A percentile compares a stretch with the other conserved stretches of the same genome.
Conservation (phyloP, 2,113 vertebrate species). For the Smithornis capensis region DNA sequence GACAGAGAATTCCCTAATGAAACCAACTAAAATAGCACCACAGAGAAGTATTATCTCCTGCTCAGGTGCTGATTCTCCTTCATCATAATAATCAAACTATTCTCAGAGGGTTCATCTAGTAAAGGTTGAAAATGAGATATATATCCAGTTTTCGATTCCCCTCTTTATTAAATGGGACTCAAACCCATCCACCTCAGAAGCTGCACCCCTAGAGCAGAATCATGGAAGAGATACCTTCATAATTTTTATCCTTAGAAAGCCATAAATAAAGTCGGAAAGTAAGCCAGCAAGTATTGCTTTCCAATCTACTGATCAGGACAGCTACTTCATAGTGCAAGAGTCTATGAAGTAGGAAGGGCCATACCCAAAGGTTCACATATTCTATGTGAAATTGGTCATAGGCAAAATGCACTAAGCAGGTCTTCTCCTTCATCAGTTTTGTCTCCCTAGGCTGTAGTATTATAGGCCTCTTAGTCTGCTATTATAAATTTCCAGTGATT, state of each 20-base stretch:
- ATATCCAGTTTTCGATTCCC: neutral
- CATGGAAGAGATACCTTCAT: constrained; percentile 4
- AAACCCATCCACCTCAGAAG: neutral
- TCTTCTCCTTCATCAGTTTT: neutral
- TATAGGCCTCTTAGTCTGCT: neutral
- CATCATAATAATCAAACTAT: constrained; percentile 26
- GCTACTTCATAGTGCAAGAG: neutral
- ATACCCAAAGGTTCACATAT: neutral
- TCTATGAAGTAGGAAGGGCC: neutral
- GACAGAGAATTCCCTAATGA: neutral
- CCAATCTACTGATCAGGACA: neutral
- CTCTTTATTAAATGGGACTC: constrained; percentile 41
- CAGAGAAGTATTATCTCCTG: neutral
- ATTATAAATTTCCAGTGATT: neutral
- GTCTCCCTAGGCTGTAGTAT: neutral
- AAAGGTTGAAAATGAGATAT: constrained; percentile 12
- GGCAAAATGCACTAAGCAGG: neutral
- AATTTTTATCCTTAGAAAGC: constrained; percentile 44
- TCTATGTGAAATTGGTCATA: neutral
- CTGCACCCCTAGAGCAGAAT: neutral
- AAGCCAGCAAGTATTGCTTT: constrained; percentile 39
- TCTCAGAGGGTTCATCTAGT: neutral
- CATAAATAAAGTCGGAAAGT: constrained; percentile 35
- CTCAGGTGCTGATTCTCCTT: neutral
- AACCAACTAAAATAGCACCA: neutral